Conservation (phyloP, 2,888 invertebrate species). For the Pyralis farinalis region DNA sequence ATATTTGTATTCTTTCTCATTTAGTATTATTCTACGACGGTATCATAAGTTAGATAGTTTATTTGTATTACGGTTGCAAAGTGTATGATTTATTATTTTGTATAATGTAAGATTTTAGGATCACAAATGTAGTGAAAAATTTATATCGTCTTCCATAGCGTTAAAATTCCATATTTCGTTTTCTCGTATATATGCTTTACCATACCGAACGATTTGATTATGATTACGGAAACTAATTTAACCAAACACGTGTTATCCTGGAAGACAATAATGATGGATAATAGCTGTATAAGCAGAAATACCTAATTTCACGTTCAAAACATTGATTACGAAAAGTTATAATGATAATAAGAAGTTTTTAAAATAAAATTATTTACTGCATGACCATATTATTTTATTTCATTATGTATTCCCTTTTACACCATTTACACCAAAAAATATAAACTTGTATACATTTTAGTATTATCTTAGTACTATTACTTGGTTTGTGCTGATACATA, state of each 20-base stretch:
- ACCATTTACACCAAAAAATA: no score
- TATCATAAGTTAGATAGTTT: background rate
- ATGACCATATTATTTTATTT: conserved; percentile 48
- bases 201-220: conserved; percentile 38
- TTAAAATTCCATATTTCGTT: conserved; percentile 54
- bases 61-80: background rate
- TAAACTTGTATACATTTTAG: no score
- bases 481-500: no score
- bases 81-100: background rate
- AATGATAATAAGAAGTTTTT: conserved; percentile 68
- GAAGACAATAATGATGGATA: conserved; percentile 78
- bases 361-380: conserved; percentile 78
- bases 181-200: conserved; percentile 37
- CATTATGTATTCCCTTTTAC: no score
- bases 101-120: conserved; percentile 32
- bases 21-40: no score
- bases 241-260: conserved; percentile 68
- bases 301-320: conserved; percentile 67
- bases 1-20: background rate
- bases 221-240: conserved; percentile 39
- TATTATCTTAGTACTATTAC: no score
- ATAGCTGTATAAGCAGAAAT: conserved; percentile 68
- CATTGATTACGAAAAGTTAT: conserved; percentile 60
- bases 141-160: conserved; percentile 75
- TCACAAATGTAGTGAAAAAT: conserved; percentile 50